Conservation (phyloP, 1,140 invertebrate species). For the Macrosteles quadrilineatus region DNA sequence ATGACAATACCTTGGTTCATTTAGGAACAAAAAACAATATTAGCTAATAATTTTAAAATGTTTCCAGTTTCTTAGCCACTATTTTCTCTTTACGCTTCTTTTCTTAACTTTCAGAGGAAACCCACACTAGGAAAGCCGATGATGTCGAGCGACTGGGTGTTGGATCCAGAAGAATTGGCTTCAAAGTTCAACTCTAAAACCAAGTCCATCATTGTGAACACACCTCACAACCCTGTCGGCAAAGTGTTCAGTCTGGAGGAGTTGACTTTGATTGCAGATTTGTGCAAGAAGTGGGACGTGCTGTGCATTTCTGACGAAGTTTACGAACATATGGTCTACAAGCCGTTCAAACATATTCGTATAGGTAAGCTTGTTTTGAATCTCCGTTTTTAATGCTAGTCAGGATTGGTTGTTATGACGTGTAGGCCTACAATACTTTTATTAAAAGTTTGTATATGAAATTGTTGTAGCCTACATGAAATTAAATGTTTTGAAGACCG, state of each 20-base stretch:
- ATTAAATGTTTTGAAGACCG: no score
- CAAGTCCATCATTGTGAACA: conserved; percentile 95
- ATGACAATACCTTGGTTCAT: no score
- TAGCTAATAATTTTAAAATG: no score
- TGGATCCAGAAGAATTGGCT: conserved; percentile 84
- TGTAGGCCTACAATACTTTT: no score
- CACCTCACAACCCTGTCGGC: conserved; percentile 93
- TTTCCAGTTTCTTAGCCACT: no score
- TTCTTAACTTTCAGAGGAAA: conserved; percentile 11
- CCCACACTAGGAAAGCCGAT: conserved; percentile 26
- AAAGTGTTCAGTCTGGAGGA: conserved; percentile 82
- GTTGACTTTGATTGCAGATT: conserved; percentile 73
- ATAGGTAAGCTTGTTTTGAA: conserved; percentile 66
- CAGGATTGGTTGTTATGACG: no score
- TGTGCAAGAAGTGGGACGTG: conserved; percentile 92
- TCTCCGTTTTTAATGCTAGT: no score
- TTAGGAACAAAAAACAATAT: no score
- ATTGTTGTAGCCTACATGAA: no score
- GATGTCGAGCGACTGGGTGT: conserved; percentile 81
- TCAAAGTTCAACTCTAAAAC: conserved; percentile 87
- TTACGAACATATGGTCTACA: conserved; percentile 96
- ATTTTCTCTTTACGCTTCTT: no score
- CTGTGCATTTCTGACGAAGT: conserved; percentile 96
- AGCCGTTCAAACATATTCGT: conserved; percentile 82
- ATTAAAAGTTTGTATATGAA: no score